Evolutionary conservation across 1,140 invertebrate species (phyloP), one percentile per base, ranked within the genome.

Genomic region (Temnothorax longispinosus): DNA sequence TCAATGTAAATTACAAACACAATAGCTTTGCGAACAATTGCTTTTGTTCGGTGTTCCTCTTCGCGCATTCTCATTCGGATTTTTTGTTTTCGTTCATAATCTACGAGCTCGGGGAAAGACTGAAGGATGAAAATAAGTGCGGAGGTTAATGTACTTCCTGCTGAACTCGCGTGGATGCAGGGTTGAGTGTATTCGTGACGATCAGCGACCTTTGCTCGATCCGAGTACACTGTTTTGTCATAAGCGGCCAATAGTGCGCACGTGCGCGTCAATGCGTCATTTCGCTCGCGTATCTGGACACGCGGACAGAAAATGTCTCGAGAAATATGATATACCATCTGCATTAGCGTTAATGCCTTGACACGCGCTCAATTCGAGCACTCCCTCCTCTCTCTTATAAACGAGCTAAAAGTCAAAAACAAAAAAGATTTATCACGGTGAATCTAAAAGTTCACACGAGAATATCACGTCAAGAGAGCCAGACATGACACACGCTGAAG

Each of bases 61-160:
- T 18, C 44, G 21, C 60, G 10, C 44, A 35, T 64, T 35, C 27
- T 18, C 3, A 7, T 15, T 15, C 15, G 44, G 5, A 54, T 52
- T 52, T 67, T 82, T 44, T 5, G 1, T 47, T 72, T 60, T 47
- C 3, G 0, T 21, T 47, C 27, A 3, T 32, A 44, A 44, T 71
- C 44, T n/a, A 13, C 50, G 11, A 5, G 38, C 38, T 27, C 38
- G 18, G 27, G 41, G 47, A 81, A 81, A 71, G 44, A 35, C 7
- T 8, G 11, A 69, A 69, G 11, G 41, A 58, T 81, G 32, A 81
- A 81, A 86, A 86, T 86, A 86, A 86, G 50, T 71, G 11, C n/a
- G 4, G 47, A 50, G 62, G 64, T 86, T 71, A 81, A 71, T 62
- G 76, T 47, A 71, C 77, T 81, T 86, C 54, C 50, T 32, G 21